Evolutionary conservation across 2,888 invertebrate genomes (phyloP).

Genomic region (Cerastis rubricosa): DNA sequence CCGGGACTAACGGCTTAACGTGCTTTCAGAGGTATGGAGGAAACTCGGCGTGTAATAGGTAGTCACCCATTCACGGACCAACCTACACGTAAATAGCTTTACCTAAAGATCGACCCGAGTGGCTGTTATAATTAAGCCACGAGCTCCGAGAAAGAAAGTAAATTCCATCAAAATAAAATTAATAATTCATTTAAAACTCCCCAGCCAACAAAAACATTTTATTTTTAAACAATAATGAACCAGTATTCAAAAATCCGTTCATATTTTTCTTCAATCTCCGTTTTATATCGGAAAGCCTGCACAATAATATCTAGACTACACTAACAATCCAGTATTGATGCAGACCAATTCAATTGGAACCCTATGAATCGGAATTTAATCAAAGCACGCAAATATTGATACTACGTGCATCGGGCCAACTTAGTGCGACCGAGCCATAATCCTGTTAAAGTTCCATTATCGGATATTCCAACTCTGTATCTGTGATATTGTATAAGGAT

Average conservation of each 20-base stretch:
- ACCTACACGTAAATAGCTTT: no score
- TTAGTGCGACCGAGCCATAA: conserved; percentile 51
- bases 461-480: conserved; percentile 12
- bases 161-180: neutral
- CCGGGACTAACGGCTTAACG: no score
- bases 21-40: no score
- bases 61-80: no score
- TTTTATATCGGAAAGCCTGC: conserved; percentile 3
- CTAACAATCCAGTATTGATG: conserved; percentile 47
- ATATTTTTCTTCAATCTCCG: conserved; percentile 43
- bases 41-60: no score
- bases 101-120: no score
- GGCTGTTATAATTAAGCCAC: no score
- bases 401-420: conserved; percentile 60
- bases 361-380: conserved; percentile 64
- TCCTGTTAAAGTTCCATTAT: conserved; percentile 49
- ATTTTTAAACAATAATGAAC: conserved; percentile 2
- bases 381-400: conserved; percentile 63
- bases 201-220: neutral
- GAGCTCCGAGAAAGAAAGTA: no score
- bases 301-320: conserved; percentile 27
- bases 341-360: conserved; percentile 38
- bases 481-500: conserved; percentile 28
- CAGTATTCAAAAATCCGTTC: conserved; percentile 5
- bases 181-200: no score